Evolutionary conservation across 1,140 invertebrate species (phyloP).

Genomic region (Drosophila leontia): DNA sequence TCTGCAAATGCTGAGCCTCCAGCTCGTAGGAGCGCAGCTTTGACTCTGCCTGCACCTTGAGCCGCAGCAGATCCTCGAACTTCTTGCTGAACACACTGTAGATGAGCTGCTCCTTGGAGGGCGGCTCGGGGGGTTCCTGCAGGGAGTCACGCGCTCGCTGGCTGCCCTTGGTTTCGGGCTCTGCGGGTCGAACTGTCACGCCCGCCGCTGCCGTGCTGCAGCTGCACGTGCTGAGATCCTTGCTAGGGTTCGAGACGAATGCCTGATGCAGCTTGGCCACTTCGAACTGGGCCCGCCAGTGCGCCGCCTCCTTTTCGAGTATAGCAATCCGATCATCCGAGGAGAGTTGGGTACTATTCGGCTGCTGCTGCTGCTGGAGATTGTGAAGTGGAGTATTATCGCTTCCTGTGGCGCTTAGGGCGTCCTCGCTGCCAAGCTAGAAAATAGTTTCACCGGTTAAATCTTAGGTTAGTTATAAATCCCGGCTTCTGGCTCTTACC

Average conservation of each 20-base stretch:
- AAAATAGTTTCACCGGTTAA: constrained; percentile 24
- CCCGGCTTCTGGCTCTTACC: constrained; percentile 24
- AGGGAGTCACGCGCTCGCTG: constrained; percentile 59
- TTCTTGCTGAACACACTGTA: constrained; percentile 79
- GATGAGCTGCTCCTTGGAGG: constrained; percentile 75
- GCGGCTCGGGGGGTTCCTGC: constrained; percentile 58
- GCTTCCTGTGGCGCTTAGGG: constrained; percentile 86
- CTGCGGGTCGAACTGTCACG: constrained; percentile 55
- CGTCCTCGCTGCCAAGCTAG: constrained; percentile 87
- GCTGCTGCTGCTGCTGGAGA: constrained; percentile 36
- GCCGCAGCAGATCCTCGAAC: constrained; percentile 74
- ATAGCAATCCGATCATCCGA: constrained; percentile 73
- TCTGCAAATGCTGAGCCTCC: constrained; percentile 76
- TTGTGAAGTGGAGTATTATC: constrained; percentile 78
- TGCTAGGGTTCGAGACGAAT: constrained; percentile 53
- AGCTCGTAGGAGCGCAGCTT: constrained; percentile 66
- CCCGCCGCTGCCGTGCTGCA: constrained; percentile 79
- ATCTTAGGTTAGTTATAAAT: background rate
- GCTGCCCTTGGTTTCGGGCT: constrained; percentile 48
- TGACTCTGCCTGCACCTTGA: constrained; percentile 76
- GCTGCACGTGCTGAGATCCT: constrained; percentile 68
- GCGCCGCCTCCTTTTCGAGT: constrained; percentile 87
- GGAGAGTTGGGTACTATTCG: constrained; percentile 31
- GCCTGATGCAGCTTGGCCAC: constrained; percentile 86
- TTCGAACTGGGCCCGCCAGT: constrained; percentile 87